Conservation (phyloP, 2,888 invertebrate genomes). For the Tridacna gigas region DNA sequence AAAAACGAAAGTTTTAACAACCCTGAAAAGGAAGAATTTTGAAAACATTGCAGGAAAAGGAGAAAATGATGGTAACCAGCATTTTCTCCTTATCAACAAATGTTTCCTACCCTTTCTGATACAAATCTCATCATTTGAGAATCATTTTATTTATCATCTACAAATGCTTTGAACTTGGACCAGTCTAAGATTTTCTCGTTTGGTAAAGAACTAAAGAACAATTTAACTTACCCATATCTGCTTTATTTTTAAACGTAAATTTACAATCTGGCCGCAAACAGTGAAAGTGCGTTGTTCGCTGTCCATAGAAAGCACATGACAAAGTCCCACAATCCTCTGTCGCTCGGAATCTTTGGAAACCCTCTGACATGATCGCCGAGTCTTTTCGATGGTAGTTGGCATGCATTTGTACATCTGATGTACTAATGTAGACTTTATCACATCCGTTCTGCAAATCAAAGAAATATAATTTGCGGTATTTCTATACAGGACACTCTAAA, state of each 20-base stretch:
- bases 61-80: not conserved
- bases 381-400: constrained; percentile 99
- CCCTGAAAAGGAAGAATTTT: too few species aligned
- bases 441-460: constrained; percentile 85
- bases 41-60: not conserved
- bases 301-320: constrained; percentile 96
- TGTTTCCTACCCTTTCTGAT: not conserved
- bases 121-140: not conserved
- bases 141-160: not conserved
- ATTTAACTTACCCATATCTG: constrained; percentile 96
- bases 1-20: too few species aligned
- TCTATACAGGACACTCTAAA: too few species aligned
- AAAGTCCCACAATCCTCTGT: constrained; percentile 97
- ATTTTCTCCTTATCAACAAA: not conserved
- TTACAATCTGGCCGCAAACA: constrained; percentile 95
- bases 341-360: constrained; percentile 97
- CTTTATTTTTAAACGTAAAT: constrained; percentile 99
- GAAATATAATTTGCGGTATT: constrained; percentile 4
- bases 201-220: not conserved
- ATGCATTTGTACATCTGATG: constrained; percentile 99
- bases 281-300: constrained; percentile 98
- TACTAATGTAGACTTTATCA: constrained; percentile 97
- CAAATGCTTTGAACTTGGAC: not conserved
- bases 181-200: not conserved
- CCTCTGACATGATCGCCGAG: constrained; percentile 98